Base-by-base conservation (phyloP, 2,888 invertebrate genomes). In the Synanthedon formicaeformis region DNA sequence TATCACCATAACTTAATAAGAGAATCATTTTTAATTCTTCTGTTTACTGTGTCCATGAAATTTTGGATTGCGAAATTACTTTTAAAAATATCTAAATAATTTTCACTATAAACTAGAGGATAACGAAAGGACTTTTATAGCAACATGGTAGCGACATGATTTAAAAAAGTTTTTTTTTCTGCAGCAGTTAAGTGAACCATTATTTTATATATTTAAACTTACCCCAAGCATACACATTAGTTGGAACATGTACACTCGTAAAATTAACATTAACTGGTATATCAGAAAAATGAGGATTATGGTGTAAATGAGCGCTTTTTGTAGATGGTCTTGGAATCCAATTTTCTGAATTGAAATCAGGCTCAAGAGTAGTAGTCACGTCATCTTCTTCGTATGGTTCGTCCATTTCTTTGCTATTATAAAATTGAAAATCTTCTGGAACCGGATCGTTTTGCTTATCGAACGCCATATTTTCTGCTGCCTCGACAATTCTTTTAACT, bases 241-340 rank as follows among this genome's bases (percentile, higher is more conserved):
- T 97, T 40, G 98, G 98, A 51, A 98, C 96, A 76, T 98, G 98
- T 48, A 98, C 96, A 58, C 96, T 94, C 70, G 96, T 96, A 72
- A 92, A 89, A 71, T 91, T 93, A 48, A 91, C 90, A 74, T 95
- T 96, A 34, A 94, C 92, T 34, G 91, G 90, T 57, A 92, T 91
- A 69, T 94, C 91, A 60, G 93, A 93, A 78, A 96, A 96, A 69
- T 95, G 94, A 41, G 90, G 82, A 74, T 93, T 93, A 61, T 89
- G 89, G 56, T 89, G 90, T 56, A 94, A 78, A 51, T 91, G 89
- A 57, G 93, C 90, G 63, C 90, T 90, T 68, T 90, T 90, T 13
- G 91, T 89, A 1, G 89, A 87, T 4, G 88, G 85, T 49, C 90
- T 75, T 50, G 80, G 75, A 53, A 89, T 88, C 78, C 89, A 88